These are phyloP conservation scores for Harmothoe impar DNA, from an alignment of 2,888 invertebrate genomes.

Conservation along the genomic window DNA sequence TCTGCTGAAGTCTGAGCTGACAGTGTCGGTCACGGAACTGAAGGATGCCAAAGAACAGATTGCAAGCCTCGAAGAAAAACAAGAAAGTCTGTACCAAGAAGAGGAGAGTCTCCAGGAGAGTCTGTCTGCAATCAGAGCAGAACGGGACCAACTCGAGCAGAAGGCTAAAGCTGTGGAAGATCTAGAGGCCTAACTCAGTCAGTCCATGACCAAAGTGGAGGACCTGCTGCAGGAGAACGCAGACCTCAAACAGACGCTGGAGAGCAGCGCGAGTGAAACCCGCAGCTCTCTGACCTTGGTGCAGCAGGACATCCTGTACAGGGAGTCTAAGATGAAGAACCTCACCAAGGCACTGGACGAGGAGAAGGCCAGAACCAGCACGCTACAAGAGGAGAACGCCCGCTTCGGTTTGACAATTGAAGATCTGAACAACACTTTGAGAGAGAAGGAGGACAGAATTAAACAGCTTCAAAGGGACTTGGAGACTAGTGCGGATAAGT, in stretches of 20 bases:
- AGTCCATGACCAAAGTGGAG: background rate
- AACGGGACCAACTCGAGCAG: background rate
- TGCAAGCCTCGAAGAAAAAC: background rate
- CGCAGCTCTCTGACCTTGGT: background rate
- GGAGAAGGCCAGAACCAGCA: background rate
- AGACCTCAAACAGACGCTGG: slow-evolving; percentile 1
- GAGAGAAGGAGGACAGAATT: background rate
- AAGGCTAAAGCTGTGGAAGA: background rate
- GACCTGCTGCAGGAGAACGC: background rate
- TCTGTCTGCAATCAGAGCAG: background rate
- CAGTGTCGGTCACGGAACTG: background rate
- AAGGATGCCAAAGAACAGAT: background rate
- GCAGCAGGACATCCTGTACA: background rate
- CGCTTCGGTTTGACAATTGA: background rate
- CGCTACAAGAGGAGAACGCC: background rate
- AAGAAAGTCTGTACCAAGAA: slow-evolving; percentile 39
- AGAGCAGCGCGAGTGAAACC: slow-evolving; percentile 34
- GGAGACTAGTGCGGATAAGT: background rate
- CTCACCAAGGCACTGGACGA: background rate
- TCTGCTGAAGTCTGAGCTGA: background rate
- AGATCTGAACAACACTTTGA: background rate
- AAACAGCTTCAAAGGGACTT: background rate
- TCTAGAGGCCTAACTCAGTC: background rate
- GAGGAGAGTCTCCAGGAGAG: background rate
- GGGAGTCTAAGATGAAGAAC: background rate